These are phyloP conservation scores for Catocala fraxini DNA, from an alignment of 2,888 invertebrate species.

Conservation along the genomic window DNA sequence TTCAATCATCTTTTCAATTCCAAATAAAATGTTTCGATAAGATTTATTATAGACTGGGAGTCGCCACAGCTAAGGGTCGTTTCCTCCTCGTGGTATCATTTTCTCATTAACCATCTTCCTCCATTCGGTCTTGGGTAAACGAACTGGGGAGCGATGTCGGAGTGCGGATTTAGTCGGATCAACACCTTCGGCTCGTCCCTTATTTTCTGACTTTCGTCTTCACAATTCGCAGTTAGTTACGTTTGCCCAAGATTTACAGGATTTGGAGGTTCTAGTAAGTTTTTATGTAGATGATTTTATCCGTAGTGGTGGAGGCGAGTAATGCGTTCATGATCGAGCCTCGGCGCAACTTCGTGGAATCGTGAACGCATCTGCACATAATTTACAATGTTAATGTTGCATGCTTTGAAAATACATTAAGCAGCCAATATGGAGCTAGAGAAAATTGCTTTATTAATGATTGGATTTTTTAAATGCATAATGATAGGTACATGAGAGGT, in stretches of 20 bases:
- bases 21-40: conserved; percentile 51
- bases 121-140: conserved; percentile 47
- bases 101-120: conserved; percentile 53
- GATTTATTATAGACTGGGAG: conserved; percentile 49
- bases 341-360: conserved; percentile 56
- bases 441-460: conserved; percentile 65
- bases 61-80: conserved; percentile 50
- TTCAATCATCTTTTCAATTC: conserved; percentile 48
- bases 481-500: conserved; percentile 31
- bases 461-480: conserved; percentile 41
- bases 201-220: conserved; percentile 46
- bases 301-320: conserved; percentile 38
- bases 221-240: conserved; percentile 39
- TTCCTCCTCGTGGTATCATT: conserved; percentile 52
- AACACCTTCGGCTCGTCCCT: conserved; percentile 47
- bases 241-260: conserved; percentile 35
- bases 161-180: conserved; percentile 51
- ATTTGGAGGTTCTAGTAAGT: conserved; percentile 42
- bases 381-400: conserved; percentile 71
- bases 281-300: conserved; percentile 47
- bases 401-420: conserved; percentile 63
- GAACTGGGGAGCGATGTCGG: conserved; percentile 41
- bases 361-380: conserved; percentile 57
- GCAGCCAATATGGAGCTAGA: conserved; percentile 53
- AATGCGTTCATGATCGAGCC: conserved; percentile 51